Evolutionary conservation across 1,140 invertebrate genomes (phyloP), one percentile per base, ranked within the genome.

Genomic region (Leptopilina boulardi): DNA sequence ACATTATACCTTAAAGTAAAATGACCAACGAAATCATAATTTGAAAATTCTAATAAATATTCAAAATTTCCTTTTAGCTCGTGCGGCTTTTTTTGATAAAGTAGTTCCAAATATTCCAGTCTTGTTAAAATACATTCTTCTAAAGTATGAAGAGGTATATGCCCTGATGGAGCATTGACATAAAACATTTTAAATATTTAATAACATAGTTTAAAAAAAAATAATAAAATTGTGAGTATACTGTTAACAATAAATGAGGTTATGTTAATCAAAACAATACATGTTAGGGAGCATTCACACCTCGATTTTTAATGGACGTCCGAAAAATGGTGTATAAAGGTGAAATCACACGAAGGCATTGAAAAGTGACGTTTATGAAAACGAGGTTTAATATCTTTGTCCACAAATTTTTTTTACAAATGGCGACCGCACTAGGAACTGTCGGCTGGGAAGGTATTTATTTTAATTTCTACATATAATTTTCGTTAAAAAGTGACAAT

Each of bases 1-100:
- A 90, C 87, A 92, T 91, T n/a, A 93, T 91, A 90, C 87, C 92
- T 91, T n/a, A 93, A 82, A 77, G 89, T 89, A 84, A 93, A 93
- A 82, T 93, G 93, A 73, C 93, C 93, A 70, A 92, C 88, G 77
- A 89, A 91, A 79, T 94, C 93, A 71, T 92, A 91, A 13, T 87
- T 70, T 71, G 92, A 92, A 80, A 92, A 92, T 85, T 93, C 93
- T n/a, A 93, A 82, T 70, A 93, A 87, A 88, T 92, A 93, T 86
- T 93, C 91, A 79, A 90, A 86, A 72, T 89, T 88, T 9, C 88
- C 88, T 54, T 83, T 81, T 74, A 90, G 90, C 77, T 85, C 71
- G 19, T 84, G 18, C 19, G 70, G 9, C 72, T 82, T 82, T 41
- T 83, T 77, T 15, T 83, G 54, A 59, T 85, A 82, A 6, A 91